These are phyloP conservation scores for Mythimna loreyi DNA, from an alignment of 2,888 invertebrate genomes.

Conservation along the genomic window DNA sequence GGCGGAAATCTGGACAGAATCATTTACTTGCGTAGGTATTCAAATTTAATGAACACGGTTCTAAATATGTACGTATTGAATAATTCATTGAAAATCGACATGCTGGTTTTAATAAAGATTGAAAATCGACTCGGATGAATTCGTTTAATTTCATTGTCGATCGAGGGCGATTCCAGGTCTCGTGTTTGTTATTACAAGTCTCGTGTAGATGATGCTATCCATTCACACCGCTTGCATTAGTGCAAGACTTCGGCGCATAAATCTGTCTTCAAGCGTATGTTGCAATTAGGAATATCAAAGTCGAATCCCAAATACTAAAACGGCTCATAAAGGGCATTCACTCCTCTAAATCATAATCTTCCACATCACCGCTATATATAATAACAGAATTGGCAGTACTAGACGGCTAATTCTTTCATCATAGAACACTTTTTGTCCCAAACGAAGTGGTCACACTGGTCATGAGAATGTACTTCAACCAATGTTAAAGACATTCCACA, in stretches of 20 bases:
- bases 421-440: background rate
- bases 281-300: slow-evolving; percentile 15
- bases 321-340: too few species aligned
- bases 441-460: slow-evolving; percentile 23
- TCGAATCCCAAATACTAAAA: background rate
- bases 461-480: background rate
- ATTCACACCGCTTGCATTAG: slow-evolving; percentile 24
- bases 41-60: slow-evolving; percentile 69
- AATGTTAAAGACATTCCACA: slow-evolving; percentile 17
- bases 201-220: slow-evolving; percentile 11
- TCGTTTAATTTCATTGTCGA: background rate
- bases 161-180: background rate
- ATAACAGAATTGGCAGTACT: background rate
- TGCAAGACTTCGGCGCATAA: slow-evolving; percentile 14
- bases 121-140: slow-evolving; percentile 7
- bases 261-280: slow-evolving; percentile 20
- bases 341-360: background rate
- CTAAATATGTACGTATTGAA: slow-evolving; percentile 47
- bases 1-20: slow-evolving; percentile 74
- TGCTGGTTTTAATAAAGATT: slow-evolving; percentile 37
- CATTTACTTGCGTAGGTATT: slow-evolving; percentile 70
- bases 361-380: background rate
- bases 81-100: slow-evolving; percentile 45
- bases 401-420: background rate
- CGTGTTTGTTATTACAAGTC: slow-evolving; percentile 25